Base-by-base conservation (phyloP, 2,888 invertebrate species). In the Eueremaeus valkanovi region DNA sequence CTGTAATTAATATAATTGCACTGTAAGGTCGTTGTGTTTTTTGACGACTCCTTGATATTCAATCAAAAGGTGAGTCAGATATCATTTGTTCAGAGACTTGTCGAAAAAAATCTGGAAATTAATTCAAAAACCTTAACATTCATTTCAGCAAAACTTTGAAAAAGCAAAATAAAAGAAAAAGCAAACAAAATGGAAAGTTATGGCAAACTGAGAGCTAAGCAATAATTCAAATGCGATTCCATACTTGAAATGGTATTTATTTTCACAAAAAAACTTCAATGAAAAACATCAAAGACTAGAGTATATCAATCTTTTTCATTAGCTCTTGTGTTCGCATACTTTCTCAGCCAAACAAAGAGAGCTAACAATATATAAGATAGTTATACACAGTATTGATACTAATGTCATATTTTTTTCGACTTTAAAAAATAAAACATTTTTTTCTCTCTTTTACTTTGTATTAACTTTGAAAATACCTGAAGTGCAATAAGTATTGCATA, bases 401-500 rank as follows among this genome's bases (percentile, higher is more conserved):
- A 58, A 58, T 58, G 58, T 58, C 58, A 58, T 58, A 58, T 58
- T 29, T 58, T 58, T 55, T 27, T 31, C 16, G 1, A 58, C 3
- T 58, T 2, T 11, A 58, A 58, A 29, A 58, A 58, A 31, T 29
- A 29, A 9, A n/a, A 13, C 31, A 29, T 5, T 58, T 58, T 58
- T 58, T 29, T 29, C 58, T 55, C 16, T 8, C 16, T n/a, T n/a
- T n/a, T n/a, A 27, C 16, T 58, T 29, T 58, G 29, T 29, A 29
- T 29, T 29, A 45, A 16, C 45, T 16, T 18, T 58, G 58, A 58
- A 31, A 49, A 58, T 58, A 58, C 58, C 58, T 58, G 29, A 31
- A 58, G 58, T 58, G 58, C 31, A 58, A 27, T 70, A 24, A 70
- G 70, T 70, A 70, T 70, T 70, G 70, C 40, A 68, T 68, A 42